Conservation (phyloP, 2,113 vertebrate genomes). For the Pimephales promelas region DNA sequence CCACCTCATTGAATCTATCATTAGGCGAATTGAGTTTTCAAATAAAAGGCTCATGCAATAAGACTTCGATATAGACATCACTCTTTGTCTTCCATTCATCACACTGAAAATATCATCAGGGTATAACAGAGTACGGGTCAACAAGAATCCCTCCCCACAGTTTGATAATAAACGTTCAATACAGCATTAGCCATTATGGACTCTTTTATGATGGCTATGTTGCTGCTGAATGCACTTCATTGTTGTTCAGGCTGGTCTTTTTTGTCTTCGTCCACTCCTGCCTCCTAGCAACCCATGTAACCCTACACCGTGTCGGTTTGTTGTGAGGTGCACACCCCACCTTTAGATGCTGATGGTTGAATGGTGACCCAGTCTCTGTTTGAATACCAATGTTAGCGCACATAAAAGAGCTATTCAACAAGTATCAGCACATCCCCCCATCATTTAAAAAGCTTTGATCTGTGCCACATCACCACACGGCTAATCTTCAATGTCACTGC, state of each 20-base stretch:
- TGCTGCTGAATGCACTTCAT: neutral
- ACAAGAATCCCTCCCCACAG: conserved; percentile 37
- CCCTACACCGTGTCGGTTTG: conserved; percentile 53
- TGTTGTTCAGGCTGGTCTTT: conserved; percentile 41
- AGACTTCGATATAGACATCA: conserved; percentile 11
- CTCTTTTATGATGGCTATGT: conserved; percentile 17
- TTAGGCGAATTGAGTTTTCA: conserved; percentile 46
- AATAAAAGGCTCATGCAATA: conserved; percentile 3
- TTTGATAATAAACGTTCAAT: conserved; percentile 43
- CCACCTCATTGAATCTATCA: conserved; percentile 56
- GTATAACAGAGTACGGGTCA: conserved; percentile 34
- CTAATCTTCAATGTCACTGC: conserved; percentile 38
- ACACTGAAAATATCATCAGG: conserved; percentile 33
- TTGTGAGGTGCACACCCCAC: conserved; percentile 55
- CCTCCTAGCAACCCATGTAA: conserved; percentile 58
- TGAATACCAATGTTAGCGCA: conserved; percentile 59
- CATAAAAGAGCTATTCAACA: conserved; percentile 61
- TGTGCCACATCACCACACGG: conserved; percentile 39
- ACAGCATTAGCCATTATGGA: conserved; percentile 32
- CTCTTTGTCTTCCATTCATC: conserved; percentile 35
- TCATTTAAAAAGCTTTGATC: conserved; percentile 57
- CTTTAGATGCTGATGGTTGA: conserved; percentile 50
- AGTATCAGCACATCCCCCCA: conserved; percentile 51
- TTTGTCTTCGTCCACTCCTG: conserved; percentile 47
- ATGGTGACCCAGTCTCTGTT: conserved; percentile 51